Evolutionary conservation across 2,113 vertebrate genomes (phyloP), one percentile per base, ranked within the genome.

Genomic region (Enhydra lutris): DNA sequence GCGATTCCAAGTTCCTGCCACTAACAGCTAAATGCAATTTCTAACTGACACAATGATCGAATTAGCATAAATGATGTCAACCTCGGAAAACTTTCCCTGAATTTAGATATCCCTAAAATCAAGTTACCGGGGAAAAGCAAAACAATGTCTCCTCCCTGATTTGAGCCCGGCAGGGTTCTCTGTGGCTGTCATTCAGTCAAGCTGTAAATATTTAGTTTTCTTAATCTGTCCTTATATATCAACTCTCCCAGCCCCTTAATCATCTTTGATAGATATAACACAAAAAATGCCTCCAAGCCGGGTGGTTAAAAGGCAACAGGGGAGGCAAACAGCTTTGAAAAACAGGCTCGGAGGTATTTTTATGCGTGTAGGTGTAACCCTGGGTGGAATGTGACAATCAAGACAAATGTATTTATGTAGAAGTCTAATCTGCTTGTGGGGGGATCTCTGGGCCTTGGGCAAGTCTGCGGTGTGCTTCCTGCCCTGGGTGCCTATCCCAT

Each of bases 331-430:
- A 2, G 71, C 83, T 97, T 84, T 93, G 90, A 91, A 21, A 89
- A 93, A 23, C 82, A 76, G 45, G 4, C 95, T 12, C 0, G 31
- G 61, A 71, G 47, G 69, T 94, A 91, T 84, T 93, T 97, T 96
- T 69, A 95, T 55, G 76, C 76, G 74, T 78, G 91, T 12, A 86
- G 83, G 95, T 85, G 55, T 47, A 78, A 73, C 79, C 88, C 61
- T 21, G 82, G 94, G 63, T 96, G 83, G 92, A 94, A 98, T 96
- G 95, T 55, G 96, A 97, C n/a, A 95, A 91, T 87, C 82, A 73
- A 89, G 88, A 98, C 63, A 78, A 97, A 97, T 0, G 23, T n/a
- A 73, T 95, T 97, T 91, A 92, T 34, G 24, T 42, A 84, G 93
- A 73, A 96, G 79, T 42, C 50, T 86, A 79, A 97, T 97, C 94